Base-by-base conservation (phyloP, 1,140 invertebrate species). In the Zophobas atratus region DNA sequence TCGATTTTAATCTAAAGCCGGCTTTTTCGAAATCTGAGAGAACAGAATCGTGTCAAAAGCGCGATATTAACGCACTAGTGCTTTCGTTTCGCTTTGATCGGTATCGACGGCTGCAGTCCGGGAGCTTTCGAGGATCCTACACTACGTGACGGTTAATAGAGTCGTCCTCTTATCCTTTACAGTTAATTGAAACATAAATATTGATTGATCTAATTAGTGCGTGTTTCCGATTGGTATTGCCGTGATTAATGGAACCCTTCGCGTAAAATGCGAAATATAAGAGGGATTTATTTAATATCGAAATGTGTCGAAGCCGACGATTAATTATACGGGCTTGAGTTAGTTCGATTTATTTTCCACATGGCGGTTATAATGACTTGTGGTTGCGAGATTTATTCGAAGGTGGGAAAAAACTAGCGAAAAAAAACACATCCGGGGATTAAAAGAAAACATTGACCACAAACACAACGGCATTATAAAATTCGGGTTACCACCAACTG, bases 11-110 rank as follows among this genome's bases (percentile, higher is more conserved):
- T 67, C 60, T 67, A 46, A 67, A 67, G 60, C 43, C 60, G 35
- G 60, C 60, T 67, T 67, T 67, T 67, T 67, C 60, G 60, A 67
- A 67, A 67, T 67, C 60, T 67, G 60, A 33, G 60, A 55, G 39
- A 67, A 67, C 33, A 41, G 60, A 60, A 67, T 43, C 60, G 60
- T 67, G 43, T 67, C 60, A 67, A 67, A 67, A 67, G 60, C 60
- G n/a, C 60, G 60, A 67, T 39, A 67, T 67, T 67, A 67, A 67
- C 39, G 60, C 60, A 67, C 60, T 38, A 67, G 38, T 67, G 60
- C 60, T 67, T 67, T 43, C 33, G 39, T n/a, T 48, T 8, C 39
- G 39, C 60, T 67, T 39, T 67, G 60, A 67, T 67, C 60, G 39
- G 60, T 67, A 67, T 67, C 60, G 20, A 43, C 34, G 38, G 60